Evolutionary conservation across 2,113 vertebrate species (phyloP), one percentile per base, ranked within the genome.

Genomic region (Protobothrops mucrosquamatus): DNA sequence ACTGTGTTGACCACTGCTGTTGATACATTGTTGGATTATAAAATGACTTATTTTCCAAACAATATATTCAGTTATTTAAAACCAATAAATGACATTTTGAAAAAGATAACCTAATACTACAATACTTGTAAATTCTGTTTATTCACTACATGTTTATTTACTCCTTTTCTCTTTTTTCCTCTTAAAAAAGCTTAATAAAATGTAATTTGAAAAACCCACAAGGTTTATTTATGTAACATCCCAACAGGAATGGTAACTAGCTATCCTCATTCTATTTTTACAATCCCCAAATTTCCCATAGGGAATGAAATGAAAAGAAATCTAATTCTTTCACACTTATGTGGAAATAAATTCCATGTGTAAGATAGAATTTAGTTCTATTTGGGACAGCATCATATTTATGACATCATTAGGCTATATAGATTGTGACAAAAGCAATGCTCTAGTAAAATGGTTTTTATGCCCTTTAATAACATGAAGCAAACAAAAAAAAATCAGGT

Each of bases 391-490:
- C 12, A 34, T 24, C 64, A 51, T 59, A 91, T 85, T 20, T 54
- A 34, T 89, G 39, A 89, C 22, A n/a, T 26, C 52, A 61, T 14
- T 64, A 61, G 15, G n/a, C 22, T 90, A 52, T 34, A 46, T n/a
- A 39, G n/a, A 89, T 56, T 43, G 55, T 88, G 86, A 39, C 55
- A 90, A 57, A 23, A 94, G 2, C 59, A 26, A 95, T 89, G 61
- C 91, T 94, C 59, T 93, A 9, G 55, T 59, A 94, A 14, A 88
- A 3, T 59, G 4, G 8, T 18, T 93, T 94, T 94, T 52, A 91
- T 90, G 20, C 0, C 46, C 88, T 96, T 95, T 96, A 95, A 96
- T 81, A 69, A 22, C 48, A 87, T 89, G 29, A 93, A 23, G 89
- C 8, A n/a, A n/a, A 52, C 3, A 48, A 56, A 14, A 85, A 43